A percentile compares a stretch with the other conserved stretches of the same genome.
Evolutionary conservation across 1,140 invertebrate species (phyloP).

Genomic region (Ylistrum balloti): DNA sequence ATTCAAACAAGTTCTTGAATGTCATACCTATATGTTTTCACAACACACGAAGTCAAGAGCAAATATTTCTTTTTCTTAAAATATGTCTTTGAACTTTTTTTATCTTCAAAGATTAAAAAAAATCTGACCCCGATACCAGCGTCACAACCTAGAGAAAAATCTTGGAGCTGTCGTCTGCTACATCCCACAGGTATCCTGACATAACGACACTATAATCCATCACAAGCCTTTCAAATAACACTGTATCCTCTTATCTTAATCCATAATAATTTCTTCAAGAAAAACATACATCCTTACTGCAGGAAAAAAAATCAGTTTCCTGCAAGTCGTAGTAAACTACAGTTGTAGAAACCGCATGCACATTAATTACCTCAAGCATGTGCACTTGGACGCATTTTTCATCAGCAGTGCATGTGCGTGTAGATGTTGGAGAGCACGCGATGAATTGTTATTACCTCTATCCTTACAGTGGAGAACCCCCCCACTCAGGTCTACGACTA

Average conservation of each 20-base stretch:
- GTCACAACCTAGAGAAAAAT: not conserved
- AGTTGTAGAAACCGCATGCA: conserved; percentile 16
- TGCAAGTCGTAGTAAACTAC: not conserved
- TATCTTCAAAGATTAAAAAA: too few species aligned
- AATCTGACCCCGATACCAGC: too few species aligned
- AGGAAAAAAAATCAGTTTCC: not conserved
- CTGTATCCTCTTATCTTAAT: not conserved
- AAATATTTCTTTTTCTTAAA: not conserved
- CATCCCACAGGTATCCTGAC: not conserved
- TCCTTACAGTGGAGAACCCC: not conserved
- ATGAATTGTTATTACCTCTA: conserved; percentile 11
- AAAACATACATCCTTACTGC: not conserved
- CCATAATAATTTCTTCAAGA: not conserved
- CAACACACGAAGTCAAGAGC: not conserved
- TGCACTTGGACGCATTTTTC: conserved; percentile 32
- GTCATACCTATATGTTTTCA: not conserved
- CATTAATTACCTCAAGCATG: conserved; percentile 39
- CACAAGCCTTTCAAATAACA: not conserved
- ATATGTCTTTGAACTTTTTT: not conserved
- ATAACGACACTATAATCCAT: not conserved
- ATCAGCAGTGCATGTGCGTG: not conserved
- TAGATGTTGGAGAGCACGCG: not conserved
- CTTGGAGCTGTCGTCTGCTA: not conserved
- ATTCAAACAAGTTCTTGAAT: not conserved
- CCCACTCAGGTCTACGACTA: not conserved